A percentile compares a stretch with the other conserved stretches of the same genome.
Evolutionary conservation across 1,140 invertebrate species (phyloP).

Genomic region (Lasioglossum baleicum): DNA sequence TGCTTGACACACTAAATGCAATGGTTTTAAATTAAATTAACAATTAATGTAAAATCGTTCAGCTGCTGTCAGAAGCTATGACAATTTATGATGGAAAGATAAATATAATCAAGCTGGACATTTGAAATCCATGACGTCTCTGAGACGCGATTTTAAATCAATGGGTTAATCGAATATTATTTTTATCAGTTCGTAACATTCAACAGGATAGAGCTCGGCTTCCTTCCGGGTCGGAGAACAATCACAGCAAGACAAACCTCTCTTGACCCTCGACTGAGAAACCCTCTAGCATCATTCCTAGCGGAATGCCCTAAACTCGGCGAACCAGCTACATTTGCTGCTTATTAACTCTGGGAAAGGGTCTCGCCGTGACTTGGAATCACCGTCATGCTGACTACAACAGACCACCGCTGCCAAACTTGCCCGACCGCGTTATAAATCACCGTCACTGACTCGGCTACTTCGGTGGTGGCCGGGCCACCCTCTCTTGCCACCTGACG

Average conservation of each 20-base stretch:
- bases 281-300: not conserved
- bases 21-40: too few relatives aligned
- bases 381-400: conserved; percentile 3
- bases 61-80: too few relatives aligned
- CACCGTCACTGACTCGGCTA: not conserved
- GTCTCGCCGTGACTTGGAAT: not conserved
- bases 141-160: too few relatives aligned
- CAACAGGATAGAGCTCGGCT: too few relatives aligned
- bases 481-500: conserved; percentile 2
- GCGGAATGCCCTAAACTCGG: not conserved
- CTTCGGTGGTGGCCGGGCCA: not conserved
- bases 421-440: not conserved
- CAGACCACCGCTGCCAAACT: not conserved
- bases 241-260: too few relatives aligned
- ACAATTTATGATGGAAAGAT: too few relatives aligned
- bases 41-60: too few relatives aligned
- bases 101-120: too few relatives aligned
- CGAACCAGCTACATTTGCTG: not conserved
- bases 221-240: too few relatives aligned
- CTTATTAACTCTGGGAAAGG: not conserved
- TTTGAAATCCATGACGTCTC: too few relatives aligned
- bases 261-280: not conserved
- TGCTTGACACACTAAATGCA: too few relatives aligned
- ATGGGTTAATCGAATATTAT: too few relatives aligned
- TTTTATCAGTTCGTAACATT: not conserved